These are phyloP conservation scores for Baronia brevicornis DNA, from an alignment of 2,888 invertebrate species.

Conservation along the genomic window DNA sequence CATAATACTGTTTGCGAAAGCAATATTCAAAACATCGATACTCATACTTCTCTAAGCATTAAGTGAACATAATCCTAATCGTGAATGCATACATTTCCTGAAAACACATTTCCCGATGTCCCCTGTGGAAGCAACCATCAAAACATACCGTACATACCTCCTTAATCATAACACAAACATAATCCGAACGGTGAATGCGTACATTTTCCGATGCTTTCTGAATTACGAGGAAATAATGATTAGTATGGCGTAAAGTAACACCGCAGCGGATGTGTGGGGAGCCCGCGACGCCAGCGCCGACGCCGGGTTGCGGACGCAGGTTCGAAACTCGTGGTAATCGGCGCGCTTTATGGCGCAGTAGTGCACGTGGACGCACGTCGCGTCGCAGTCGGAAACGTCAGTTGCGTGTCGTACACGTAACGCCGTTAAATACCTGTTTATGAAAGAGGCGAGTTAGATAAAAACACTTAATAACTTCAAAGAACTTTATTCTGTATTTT, in stretches of 20 bases:
- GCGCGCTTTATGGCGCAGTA: constrained; percentile 92
- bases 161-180: too few species aligned
- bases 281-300: constrained; percentile 82
- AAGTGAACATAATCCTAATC: too few species aligned
- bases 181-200: too few species aligned
- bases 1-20: too few species aligned
- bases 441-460: constrained; percentile 4
- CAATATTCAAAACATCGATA: too few species aligned
- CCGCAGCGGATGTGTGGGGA: constrained; percentile 54
- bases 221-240: constrained; percentile 39
- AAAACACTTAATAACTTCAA: background rate
- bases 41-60: too few species aligned
- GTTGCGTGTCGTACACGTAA: constrained; percentile 81
- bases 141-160: too few species aligned
- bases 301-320: constrained; percentile 87
- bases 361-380: constrained; percentile 86
- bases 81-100: too few species aligned
- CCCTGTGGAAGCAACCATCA: too few species aligned
- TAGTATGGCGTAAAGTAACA: constrained; percentile 59
- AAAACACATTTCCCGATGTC: too few species aligned
- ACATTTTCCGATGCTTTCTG: too few species aligned
- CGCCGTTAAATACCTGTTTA: constrained; percentile 82
- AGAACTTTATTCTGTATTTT: background rate
- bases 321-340: constrained; percentile 86
- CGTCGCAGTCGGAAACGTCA: constrained; percentile 77